Evolutionary conservation across 2,888 invertebrate species (phyloP).

Genomic region (Ectropis crepuscularia): DNA sequence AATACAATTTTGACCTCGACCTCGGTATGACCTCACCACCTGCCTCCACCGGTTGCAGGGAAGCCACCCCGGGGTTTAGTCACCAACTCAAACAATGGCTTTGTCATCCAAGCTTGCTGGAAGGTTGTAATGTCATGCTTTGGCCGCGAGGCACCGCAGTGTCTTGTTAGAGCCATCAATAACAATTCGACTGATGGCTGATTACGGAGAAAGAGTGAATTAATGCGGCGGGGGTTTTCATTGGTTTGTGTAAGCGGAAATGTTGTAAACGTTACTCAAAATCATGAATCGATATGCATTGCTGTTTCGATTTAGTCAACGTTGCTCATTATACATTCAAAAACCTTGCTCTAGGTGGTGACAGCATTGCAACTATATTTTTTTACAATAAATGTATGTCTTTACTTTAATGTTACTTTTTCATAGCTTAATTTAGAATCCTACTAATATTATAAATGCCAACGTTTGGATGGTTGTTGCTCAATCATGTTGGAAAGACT

Average conservation of each 20-base stretch:
- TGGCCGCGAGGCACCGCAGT: slow-evolving; percentile 34
- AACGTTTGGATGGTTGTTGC: no score
- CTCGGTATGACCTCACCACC: slow-evolving; percentile 47
- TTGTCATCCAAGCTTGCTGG: slow-evolving; percentile 67
- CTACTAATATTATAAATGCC: no score
- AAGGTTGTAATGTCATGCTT: slow-evolving; percentile 56
- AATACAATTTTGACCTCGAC: slow-evolving; percentile 58
- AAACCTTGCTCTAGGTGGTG: not conserved
- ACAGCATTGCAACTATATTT: no score
- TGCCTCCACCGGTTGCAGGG: slow-evolving; percentile 58
- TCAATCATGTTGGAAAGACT: no score
- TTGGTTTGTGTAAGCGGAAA: slow-evolving; percentile 21
- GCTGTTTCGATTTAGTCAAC: not conserved
- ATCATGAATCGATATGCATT: slow-evolving; percentile 11
- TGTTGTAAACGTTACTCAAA: slow-evolving; percentile 7
- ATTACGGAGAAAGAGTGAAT: slow-evolving; percentile 36
- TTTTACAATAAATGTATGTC: no score
- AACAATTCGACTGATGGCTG: slow-evolving; percentile 33
- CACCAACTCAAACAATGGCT: slow-evolving; percentile 74
- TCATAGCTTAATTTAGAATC: no score
- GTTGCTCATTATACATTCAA: slow-evolving; percentile 3
- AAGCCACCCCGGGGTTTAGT: slow-evolving; percentile 68
- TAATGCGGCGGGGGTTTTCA: slow-evolving; percentile 24
- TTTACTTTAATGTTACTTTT: no score
- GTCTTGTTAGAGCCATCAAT: slow-evolving; percentile 28